Conservation (phyloP, 2,113 vertebrate genomes). For the Vireo altiloquus region DNA sequence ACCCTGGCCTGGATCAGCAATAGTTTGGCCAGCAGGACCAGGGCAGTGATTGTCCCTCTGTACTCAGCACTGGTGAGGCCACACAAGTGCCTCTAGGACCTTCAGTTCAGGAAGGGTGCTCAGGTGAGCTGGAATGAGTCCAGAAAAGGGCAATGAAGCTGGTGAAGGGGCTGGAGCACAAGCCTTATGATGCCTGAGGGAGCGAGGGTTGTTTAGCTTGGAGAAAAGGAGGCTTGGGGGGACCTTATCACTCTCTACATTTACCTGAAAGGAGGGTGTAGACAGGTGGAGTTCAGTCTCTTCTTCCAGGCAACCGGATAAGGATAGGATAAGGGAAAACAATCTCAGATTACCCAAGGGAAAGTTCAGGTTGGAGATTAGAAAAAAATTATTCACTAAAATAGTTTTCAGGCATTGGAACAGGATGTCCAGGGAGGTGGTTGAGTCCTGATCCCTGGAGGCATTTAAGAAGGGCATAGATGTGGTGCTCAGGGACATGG, state of each 20-base stretch:
- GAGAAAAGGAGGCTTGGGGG: not conserved
- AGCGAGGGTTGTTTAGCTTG: not conserved
- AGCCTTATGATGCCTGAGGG: not conserved
- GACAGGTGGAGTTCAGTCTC: not conserved
- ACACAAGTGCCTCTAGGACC: not conserved
- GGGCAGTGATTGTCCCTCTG: not conserved
- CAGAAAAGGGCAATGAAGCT: not conserved
- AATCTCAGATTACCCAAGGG: not conserved
- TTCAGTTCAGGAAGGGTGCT: not conserved
- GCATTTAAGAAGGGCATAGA: not conserved
- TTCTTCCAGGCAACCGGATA: not conserved
- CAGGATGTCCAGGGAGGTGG: not conserved
- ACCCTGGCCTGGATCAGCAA: not conserved
- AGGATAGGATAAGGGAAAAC: not conserved
- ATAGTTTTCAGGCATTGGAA: not conserved
- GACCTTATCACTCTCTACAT: not conserved
- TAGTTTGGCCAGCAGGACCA: not conserved
- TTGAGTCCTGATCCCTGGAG: fast-evolving
- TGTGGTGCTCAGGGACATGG: not conserved
- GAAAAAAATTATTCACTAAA: not conserved
- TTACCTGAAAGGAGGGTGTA: not conserved
- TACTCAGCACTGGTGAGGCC: too few species aligned
- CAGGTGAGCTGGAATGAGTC: not conserved
- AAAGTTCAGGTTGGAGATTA: not conserved
- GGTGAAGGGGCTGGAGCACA: not conserved